Conservation (phyloP, 2,113 vertebrate species). For the Zingel zingel region DNA sequence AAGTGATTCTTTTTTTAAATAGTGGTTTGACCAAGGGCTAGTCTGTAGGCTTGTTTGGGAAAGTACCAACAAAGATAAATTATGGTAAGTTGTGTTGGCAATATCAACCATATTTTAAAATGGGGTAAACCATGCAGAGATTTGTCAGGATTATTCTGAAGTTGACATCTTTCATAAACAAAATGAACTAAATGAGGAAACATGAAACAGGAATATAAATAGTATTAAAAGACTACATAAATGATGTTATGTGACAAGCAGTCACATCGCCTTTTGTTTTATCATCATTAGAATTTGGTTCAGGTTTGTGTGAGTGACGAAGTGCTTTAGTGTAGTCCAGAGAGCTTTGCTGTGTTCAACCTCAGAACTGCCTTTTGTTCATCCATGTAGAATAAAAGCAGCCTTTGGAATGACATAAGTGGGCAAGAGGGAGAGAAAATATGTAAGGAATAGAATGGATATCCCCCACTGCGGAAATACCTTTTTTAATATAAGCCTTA, state of each 20-base stretch:
- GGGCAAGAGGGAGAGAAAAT: slow-evolving; percentile 37
- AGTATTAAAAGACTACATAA: not conserved
- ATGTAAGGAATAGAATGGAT: slow-evolving; percentile 40
- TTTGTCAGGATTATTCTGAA: not conserved
- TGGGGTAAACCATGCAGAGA: not conserved
- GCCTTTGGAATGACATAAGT: slow-evolving; percentile 56
- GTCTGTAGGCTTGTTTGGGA: not conserved
- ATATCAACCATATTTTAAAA: not conserved
- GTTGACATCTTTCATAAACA: not conserved
- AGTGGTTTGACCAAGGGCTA: not conserved
- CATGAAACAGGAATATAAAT: not conserved
- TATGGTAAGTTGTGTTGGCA: not conserved
- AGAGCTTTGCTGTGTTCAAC: slow-evolving; percentile 59
- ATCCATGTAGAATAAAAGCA: slow-evolving; percentile 75
- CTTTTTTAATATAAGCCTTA: slow-evolving; percentile 50
- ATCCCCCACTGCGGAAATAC: slow-evolving; percentile 34
- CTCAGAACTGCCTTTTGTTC: slow-evolving; percentile 55
- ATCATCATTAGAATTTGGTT: not conserved
- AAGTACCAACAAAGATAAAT: not conserved
- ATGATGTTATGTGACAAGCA: slow-evolving; percentile 16
- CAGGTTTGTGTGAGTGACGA: slow-evolving; percentile 19
- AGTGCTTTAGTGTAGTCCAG: slow-evolving; percentile 33
- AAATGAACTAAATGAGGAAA: slow-evolving; percentile 3
- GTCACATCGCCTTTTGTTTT: not conserved
- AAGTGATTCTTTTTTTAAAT: not conserved